Conservation (phyloP, 2,113 vertebrate genomes). For the Myotis brandtii region DNA sequence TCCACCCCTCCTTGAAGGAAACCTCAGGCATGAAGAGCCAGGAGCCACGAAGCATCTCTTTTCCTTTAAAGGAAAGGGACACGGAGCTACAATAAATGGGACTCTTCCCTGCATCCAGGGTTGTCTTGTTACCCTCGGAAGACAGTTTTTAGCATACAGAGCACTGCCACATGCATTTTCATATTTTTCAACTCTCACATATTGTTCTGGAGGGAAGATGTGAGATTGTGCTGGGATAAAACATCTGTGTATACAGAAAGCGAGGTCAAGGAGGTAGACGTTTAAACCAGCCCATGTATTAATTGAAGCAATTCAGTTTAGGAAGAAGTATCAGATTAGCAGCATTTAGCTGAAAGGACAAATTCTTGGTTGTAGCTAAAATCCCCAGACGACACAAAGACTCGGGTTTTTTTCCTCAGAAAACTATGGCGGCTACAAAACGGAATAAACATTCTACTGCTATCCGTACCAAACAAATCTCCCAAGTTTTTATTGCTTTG, state of each 20-base stretch:
- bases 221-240: background rate
- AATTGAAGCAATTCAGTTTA: background rate
- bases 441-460: background rate
- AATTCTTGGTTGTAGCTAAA: background rate
- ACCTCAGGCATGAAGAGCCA: background rate
- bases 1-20: slow-evolving; percentile 1
- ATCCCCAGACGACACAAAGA: background rate
- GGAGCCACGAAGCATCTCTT: background rate
- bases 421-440: background rate
- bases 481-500: background rate
- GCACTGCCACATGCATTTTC: background rate
- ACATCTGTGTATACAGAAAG: background rate
- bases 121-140: background rate
- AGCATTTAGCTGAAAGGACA: background rate
- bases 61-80: background rate
- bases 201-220: background rate
- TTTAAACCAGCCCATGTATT: background rate
- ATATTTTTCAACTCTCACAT: background rate
- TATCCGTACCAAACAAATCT: background rate
- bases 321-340: background rate
- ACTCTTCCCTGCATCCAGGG: background rate
- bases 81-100: background rate
- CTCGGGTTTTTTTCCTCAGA: background rate
- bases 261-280: background rate
- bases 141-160: background rate